These are phyloP conservation scores for Xanthorhoe designata DNA, from an alignment of 2,888 invertebrate genomes.

Conservation along the genomic window DNA sequence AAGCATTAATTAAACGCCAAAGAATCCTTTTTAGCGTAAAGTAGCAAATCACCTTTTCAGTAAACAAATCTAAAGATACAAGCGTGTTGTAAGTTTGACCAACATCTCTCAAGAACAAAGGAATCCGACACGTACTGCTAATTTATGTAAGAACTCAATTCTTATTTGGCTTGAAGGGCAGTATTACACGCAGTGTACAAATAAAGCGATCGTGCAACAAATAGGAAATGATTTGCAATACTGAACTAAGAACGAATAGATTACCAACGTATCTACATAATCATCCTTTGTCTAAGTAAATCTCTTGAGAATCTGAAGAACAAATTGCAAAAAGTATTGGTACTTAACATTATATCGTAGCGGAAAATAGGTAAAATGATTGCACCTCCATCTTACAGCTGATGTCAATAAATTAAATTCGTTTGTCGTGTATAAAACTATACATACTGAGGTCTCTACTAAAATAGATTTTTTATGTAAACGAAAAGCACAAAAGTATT, in stretches of 20 bases:
- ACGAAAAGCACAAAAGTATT: too few relatives aligned
- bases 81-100: neutral
- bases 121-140: neutral
- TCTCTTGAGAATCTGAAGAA: neutral
- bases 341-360: too few relatives aligned
- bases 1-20: too few relatives aligned
- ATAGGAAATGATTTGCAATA: conserved; percentile 2
- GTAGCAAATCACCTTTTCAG: too few relatives aligned
- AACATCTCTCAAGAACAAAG: conserved; percentile 13
- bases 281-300: neutral
- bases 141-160: conserved; percentile 13
- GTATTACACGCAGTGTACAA: conserved; percentile 1
- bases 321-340: too few relatives aligned
- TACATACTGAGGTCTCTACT: too few relatives aligned
- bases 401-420: too few relatives aligned
- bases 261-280: neutral
- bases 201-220: neutral
- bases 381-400: too few relatives aligned
- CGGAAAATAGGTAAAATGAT: too few relatives aligned
- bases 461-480: too few relatives aligned
- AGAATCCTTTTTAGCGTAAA: too few relatives aligned
- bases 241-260: neutral
- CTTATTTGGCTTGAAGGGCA: conserved; percentile 27
- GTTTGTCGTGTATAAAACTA: too few relatives aligned
- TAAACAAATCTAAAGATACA: neutral